Percentiles rank a stretch among this genome's conserved stretches.
phyloP scores from a whole-genome alignment of 2,113 vertebrate species.

The Sander lucioperca region DNA sequence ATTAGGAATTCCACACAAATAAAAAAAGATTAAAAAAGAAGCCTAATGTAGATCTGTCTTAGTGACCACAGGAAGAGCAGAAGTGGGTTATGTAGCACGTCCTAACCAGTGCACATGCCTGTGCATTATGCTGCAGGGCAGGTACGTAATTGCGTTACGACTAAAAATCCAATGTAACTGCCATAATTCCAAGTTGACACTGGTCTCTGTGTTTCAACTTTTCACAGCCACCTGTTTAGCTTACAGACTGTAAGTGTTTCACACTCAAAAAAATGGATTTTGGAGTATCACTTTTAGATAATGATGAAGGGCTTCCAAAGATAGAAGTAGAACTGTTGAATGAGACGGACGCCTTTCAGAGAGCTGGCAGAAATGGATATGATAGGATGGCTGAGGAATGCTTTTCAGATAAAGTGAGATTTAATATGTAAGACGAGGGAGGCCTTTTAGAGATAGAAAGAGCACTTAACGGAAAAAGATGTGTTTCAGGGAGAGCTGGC shows the following conservation, averaged over 20 bases:
- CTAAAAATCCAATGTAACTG: neutral
- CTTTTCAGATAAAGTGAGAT: slow-evolving; percentile 47
- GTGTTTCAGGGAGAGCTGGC: slow-evolving; percentile 49
- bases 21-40: neutral
- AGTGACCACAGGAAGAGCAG: neutral
- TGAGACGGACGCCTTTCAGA: slow-evolving; percentile 21
- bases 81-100: too few species aligned
- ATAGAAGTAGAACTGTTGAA: slow-evolving; percentile 29
- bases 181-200: neutral
- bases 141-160: neutral
- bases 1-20: neutral
- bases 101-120: too few species aligned
- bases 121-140: too few species aligned
- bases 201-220: neutral
- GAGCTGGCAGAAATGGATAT: slow-evolving; percentile 29
- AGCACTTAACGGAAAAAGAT: slow-evolving; percentile 28
- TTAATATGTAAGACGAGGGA: slow-evolving; percentile 28
- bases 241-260: slow-evolving; percentile 1
- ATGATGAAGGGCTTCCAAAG: slow-evolving; percentile 25
- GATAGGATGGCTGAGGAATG: slow-evolving; percentile 25
- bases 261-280: slow-evolving; percentile 8
- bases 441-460: slow-evolving; percentile 45
- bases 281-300: slow-evolving; percentile 28
- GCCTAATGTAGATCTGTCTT: neutral
- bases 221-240: slow-evolving; percentile 30